Conservation (phyloP, 2,888 invertebrate genomes). For the Ernsta delagoae region DNA sequence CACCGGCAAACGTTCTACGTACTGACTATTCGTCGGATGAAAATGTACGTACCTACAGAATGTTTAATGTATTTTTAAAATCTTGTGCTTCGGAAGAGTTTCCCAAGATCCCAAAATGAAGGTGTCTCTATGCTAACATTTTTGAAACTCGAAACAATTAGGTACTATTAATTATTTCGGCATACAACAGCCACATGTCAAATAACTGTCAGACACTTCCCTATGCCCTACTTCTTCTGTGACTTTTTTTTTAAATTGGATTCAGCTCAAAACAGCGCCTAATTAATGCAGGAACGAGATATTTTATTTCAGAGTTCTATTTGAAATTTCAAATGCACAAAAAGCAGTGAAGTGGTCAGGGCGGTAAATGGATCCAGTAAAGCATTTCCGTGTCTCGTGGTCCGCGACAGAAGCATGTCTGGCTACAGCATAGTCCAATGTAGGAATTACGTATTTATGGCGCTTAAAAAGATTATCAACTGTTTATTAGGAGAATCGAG, state of each 20-base stretch:
- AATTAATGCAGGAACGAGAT: too few species aligned
- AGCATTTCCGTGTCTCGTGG: slow-evolving; percentile 74
- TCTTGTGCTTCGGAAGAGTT: too few species aligned
- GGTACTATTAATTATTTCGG: too few species aligned
- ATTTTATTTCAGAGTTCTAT: too few species aligned
- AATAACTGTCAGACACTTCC: too few species aligned
- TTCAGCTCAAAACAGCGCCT: too few species aligned
- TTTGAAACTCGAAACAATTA: too few species aligned
- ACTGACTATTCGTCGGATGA: slow-evolving; percentile 7
- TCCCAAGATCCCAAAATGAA: too few species aligned
- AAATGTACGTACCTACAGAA: slow-evolving; percentile 18
- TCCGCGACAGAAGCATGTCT: slow-evolving; percentile 47
- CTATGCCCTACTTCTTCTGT: too few species aligned
- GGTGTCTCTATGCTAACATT: too few species aligned
- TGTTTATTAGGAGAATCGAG: neutral
- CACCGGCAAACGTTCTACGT: slow-evolving; percentile 31
- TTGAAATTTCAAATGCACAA: slow-evolving; percentile 53
- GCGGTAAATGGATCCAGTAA: slow-evolving; percentile 74
- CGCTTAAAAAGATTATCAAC: slow-evolving; percentile 6
- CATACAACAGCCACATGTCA: too few species aligned
- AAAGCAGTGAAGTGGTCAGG: slow-evolving; percentile 66
- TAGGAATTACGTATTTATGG: slow-evolving; percentile 18
- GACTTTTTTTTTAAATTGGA: too few species aligned
- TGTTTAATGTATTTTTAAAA: neutral
- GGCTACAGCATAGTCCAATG: slow-evolving; percentile 34